Percentiles rank a stretch among this genome's conserved stretches.
phyloP scores from a whole-genome alignment of 2,113 vertebrate genomes.

The Salvator merianae region DNA sequence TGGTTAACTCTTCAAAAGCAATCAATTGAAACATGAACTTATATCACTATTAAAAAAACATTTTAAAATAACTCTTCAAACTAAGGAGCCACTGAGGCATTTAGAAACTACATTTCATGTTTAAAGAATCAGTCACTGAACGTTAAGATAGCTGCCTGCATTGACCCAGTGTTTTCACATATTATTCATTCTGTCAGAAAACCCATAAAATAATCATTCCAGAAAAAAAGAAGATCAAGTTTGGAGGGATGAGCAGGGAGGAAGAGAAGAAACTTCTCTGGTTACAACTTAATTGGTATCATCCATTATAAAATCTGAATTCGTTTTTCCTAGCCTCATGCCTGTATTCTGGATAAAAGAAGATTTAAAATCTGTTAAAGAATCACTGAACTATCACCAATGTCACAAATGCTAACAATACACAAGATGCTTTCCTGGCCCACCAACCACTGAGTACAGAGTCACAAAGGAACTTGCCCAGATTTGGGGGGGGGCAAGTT shows the following conservation, averaged over 20 bases:
- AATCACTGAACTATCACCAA: background rate
- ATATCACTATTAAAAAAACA: background rate
- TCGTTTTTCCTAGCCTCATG: background rate
- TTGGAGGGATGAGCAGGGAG: background rate
- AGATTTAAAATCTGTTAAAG: background rate
- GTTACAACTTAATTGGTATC: background rate
- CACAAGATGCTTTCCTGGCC: background rate
- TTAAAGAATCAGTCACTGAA: background rate
- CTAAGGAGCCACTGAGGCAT: background rate
- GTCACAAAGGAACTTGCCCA: background rate
- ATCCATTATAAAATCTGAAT: background rate
- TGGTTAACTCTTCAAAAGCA: accelerated
- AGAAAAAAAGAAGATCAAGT: background rate
- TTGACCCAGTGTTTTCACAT: background rate
- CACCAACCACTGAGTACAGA: background rate
- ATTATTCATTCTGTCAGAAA: background rate
- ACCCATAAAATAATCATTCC: background rate
- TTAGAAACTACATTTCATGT: background rate
- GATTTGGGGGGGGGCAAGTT: no score
- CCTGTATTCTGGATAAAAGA: background rate
- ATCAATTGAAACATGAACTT: background rate
- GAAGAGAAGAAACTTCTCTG: background rate
- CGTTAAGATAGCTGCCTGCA: background rate
- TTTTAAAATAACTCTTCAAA: accelerated
- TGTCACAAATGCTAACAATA: background rate